Conservation (phyloP, 2,888 invertebrate genomes). For the Eilema depressum region DNA sequence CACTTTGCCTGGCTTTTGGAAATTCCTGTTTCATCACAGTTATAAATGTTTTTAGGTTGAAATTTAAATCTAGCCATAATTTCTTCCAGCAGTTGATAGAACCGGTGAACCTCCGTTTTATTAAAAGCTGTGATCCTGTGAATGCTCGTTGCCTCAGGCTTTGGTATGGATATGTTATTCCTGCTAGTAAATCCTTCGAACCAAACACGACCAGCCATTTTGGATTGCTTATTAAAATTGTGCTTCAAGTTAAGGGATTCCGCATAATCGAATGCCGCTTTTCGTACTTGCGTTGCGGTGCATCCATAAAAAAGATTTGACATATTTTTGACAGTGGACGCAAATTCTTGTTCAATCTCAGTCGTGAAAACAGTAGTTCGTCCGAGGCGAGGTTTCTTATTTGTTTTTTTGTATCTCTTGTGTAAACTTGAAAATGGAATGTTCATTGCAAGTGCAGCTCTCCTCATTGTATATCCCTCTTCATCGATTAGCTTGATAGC, state of each 20-base stretch:
- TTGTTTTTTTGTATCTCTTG: background rate
- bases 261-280: background rate
- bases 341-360: background rate
- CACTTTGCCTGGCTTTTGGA: slow-evolving; percentile 59
- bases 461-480: background rate
- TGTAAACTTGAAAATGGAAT: background rate
- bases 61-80: slow-evolving; percentile 38
- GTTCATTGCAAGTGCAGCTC: background rate
- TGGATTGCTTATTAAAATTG: background rate
- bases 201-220: slow-evolving; percentile 5
- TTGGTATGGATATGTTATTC: background rate
- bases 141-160: background rate
- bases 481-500: slow-evolving; percentile 1
- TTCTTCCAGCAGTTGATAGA: slow-evolving; percentile 33
- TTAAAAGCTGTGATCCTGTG: background rate
- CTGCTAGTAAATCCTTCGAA: background rate
- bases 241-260: background rate
- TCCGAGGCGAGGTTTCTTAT: background rate
- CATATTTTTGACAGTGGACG: background rate
- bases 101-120: too few species aligned
- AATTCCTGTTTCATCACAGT: slow-evolving; percentile 59
- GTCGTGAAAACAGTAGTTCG: background rate
- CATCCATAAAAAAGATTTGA: slow-evolving; percentile 1
- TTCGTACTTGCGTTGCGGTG: background rate
- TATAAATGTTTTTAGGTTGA: slow-evolving; percentile 16